Percentiles rank a stretch among this genome's conserved stretches.
Evolutionary conservation across 1,140 invertebrate species (phyloP).

Genomic region (Microplitis mediator): DNA sequence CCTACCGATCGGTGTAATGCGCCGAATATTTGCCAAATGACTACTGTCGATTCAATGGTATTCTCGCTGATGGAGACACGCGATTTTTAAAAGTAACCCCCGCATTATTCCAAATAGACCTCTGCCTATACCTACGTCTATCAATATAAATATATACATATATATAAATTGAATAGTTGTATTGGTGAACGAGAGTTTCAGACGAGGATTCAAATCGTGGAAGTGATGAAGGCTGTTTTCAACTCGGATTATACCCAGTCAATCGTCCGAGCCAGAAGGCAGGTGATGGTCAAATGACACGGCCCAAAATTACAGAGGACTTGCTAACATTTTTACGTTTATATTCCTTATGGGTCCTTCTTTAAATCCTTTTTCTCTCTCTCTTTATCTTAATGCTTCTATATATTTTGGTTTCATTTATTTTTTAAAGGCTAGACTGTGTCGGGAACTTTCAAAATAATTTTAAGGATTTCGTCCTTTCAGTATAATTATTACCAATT

Average conservation of each 20-base stretch:
- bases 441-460: no score
- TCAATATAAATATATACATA: neutral
- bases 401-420: no score
- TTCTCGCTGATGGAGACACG: conserved; percentile 39
- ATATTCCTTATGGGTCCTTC: neutral
- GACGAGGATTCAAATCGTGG: no score
- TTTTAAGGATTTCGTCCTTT: no score
- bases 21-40: conserved; percentile 59
- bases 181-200: neutral
- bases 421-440: neutral
- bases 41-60: conserved; percentile 23
- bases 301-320: conserved; percentile 43
- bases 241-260: neutral
- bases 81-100: conserved; percentile 35
- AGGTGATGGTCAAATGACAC: conserved; percentile 45
- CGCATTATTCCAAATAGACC: conserved; percentile 38
- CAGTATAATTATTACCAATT: no score
- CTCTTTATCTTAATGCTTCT: no score
- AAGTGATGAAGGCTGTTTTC: neutral
- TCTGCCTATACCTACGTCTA: neutral
- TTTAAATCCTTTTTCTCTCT: no score
- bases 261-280: neutral
- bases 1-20: conserved; percentile 35
- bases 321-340: neutral
- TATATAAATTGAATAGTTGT: neutral